These are phyloP conservation scores for Oreochromis mossambicus DNA, from an alignment of 2,797 vertebrate genomes.

Conservation along the genomic window DNA sequence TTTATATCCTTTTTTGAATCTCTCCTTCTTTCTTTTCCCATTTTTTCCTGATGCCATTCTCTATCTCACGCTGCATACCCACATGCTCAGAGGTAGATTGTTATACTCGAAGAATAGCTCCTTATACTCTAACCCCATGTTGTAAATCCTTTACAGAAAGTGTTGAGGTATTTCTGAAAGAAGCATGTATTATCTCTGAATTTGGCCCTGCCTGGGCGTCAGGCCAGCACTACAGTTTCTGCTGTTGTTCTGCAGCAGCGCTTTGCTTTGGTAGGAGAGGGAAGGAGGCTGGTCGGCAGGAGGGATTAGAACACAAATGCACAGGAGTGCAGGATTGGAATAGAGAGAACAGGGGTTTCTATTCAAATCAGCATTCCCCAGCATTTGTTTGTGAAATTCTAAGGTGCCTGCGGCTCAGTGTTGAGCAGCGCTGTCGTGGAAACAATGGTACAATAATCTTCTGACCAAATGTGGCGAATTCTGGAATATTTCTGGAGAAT, in stretches of 20 bases:
- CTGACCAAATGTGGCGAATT: background rate
- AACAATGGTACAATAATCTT: background rate
- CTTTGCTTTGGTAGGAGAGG: background rate
- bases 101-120: constrained; percentile 37
- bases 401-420: background rate
- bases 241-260: constrained; percentile 14
- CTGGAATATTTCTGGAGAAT: background rate
- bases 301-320: constrained; percentile 39
- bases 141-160: constrained; percentile 46
- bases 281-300: constrained; percentile 10
- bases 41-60: background rate
- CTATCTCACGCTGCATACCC: constrained; percentile 46
- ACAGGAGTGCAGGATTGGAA: background rate
- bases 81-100: constrained; percentile 33
- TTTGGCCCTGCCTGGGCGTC: constrained; percentile 41
- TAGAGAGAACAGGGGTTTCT: background rate
- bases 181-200: constrained; percentile 35
- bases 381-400: background rate
- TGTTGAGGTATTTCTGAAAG: constrained; percentile 42
- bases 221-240: constrained; percentile 28
- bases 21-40: background rate
- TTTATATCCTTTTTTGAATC: constrained; percentile 5
- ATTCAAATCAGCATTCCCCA: background rate
- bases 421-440: background rate
- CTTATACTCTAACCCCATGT: constrained; percentile 15